Evolutionary conservation across 2,113 vertebrate genomes (phyloP), one percentile per base, ranked within the genome.

Genomic region (Pycnonotus jocosus): DNA sequence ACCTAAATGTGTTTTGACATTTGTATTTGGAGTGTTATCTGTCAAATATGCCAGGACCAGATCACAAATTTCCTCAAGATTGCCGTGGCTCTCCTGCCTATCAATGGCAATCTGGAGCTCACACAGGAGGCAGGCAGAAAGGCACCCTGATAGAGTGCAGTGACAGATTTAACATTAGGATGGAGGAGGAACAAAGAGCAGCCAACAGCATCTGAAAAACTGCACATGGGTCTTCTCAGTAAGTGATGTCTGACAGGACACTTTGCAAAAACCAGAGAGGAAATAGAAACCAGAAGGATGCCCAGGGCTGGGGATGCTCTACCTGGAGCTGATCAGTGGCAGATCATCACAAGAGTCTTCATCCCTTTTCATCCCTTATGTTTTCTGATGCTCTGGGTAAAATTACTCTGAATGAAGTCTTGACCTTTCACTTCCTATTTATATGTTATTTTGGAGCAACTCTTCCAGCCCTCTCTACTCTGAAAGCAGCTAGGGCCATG

Each of bases 1-100:
- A 97, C 61, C 97, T 93, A 98, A 98, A 98, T 98, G 92, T 4
- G 14, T 98, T 96, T 79, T 68, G 98, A 98, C 98, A 98, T 93
- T 97, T 90, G 74, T 94, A 96, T 98, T 96, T 95, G 38, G 37
- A 97, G 95, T 73, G 37, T 92, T 97, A 93, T 96, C 95, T 96
- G 93, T 98, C 98, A 97, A 94, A 91, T 90, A 82, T 30, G 71
- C 94, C 95, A 91, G 85, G 90, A 92, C 91, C 90, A 85, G 40
- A n/a, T 93, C 95, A 92, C 86, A 73, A 28, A 91, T 93, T 95
- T 97, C 95, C 77, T 56, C 8, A 66, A 72, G 70, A 96, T 21
- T 90, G 91, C 88, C 4, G 7, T n/a, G 92, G 81, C 91, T 86
- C 56, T 90, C 79, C 73, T 45, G 17, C 65, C 77, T 91, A 96